phyloP scores from a whole-genome alignment of 1,140 invertebrate species.

The Hypothenemus hampei region DNA sequence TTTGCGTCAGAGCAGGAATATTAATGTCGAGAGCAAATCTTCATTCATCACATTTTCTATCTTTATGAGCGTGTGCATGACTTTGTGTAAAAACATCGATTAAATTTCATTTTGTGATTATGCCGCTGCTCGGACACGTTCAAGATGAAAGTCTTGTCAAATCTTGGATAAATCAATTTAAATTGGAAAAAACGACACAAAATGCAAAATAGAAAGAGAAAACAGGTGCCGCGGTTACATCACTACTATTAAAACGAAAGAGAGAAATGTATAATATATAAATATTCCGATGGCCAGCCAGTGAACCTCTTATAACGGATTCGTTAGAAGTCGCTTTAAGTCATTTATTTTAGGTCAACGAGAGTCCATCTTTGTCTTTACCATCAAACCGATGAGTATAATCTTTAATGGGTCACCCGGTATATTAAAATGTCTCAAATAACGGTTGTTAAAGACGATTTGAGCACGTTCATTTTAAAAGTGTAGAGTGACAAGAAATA shows the following conservation, averaged over 20 bases:
- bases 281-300: constrained; percentile 13
- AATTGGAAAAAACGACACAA: constrained; percentile 7
- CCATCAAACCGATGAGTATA: not conserved
- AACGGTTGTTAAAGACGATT: no score
- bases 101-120: not conserved
- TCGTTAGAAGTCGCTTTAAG: constrained; percentile 14
- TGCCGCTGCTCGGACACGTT: not conserved
- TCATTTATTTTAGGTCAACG: constrained; percentile 19
- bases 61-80: not conserved
- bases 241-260: constrained; percentile 1
- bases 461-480: no score
- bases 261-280: not conserved
- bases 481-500: no score
- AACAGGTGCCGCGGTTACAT: constrained; percentile 21
- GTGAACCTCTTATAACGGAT: constrained; percentile 22
- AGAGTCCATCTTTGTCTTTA: constrained; percentile 11
- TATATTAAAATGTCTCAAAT: not conserved
- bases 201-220: constrained; percentile 22
- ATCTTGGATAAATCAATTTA: not conserved
- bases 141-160: not conserved
- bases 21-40: constrained; percentile 7
- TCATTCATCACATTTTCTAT: constrained; percentile 4
- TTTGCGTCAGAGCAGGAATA: no score
- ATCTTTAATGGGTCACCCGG: not conserved
- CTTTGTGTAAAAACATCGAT: constrained; percentile 6